Conservation (phyloP, 2,797 vertebrate species). For the Acrocephalus scirpaceus region DNA sequence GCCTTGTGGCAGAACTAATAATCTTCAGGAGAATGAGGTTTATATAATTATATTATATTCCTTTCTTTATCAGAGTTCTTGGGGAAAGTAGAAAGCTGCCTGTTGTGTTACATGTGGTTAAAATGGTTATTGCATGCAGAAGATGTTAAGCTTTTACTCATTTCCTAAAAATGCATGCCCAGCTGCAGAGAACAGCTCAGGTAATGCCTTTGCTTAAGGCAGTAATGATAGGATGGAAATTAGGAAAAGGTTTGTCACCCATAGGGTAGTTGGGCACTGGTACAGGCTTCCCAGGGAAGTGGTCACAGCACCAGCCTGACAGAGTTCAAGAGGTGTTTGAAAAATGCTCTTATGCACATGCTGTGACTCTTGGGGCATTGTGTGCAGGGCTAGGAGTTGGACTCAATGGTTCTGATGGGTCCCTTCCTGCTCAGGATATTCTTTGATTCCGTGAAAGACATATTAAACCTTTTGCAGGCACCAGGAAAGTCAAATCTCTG, state of each 20-base stretch:
- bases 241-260: not conserved
- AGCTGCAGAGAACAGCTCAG: not conserved
- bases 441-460: not conserved
- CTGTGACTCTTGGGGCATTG: rapidly evolving
- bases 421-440: not conserved
- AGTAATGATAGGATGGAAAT: not conserved
- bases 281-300: not conserved
- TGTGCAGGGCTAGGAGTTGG: not conserved
- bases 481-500: not conserved
- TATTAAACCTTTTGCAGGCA: not conserved
- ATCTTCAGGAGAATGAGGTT: not conserved
- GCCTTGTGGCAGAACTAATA: not conserved
- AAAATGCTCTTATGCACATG: rapidly evolving
- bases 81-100: not conserved
- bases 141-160: not conserved
- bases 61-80: not conserved
- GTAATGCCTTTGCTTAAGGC: not conserved
- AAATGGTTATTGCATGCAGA: not conserved
- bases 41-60: not conserved
- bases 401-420: not conserved
- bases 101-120: not conserved
- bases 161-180: not conserved
- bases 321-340: not conserved
- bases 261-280: not conserved
- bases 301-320: not conserved